phyloP scores from a whole-genome alignment of 2,888 invertebrate genomes.

The Athalia rosae region DNA sequence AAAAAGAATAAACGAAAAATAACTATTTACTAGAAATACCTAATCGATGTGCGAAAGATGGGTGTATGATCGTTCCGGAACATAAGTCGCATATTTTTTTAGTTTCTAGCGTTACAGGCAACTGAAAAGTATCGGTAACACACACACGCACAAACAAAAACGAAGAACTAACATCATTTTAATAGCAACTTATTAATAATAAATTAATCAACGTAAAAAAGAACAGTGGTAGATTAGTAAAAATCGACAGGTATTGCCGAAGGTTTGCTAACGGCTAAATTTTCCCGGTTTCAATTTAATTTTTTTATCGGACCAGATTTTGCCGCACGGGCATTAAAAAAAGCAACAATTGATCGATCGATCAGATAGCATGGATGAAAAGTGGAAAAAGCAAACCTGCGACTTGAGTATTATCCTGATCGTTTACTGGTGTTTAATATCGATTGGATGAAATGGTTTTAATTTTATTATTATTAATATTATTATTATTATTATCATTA shows the following conservation, averaged over 20 bases:
- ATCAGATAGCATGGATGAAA: too few species aligned
- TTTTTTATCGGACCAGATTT: too few species aligned
- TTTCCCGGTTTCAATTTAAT: background rate
- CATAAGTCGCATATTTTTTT: background rate
- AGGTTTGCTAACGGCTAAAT: constrained; percentile 40
- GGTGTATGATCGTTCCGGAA: background rate
- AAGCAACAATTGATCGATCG: too few species aligned
- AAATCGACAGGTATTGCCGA: constrained; percentile 16
- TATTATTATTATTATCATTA: background rate
- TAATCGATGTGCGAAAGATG: background rate
- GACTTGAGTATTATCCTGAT: too few species aligned
- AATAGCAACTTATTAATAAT: constrained; percentile 43
- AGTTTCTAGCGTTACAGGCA: background rate
- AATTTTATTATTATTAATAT: background rate
- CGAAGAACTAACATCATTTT: background rate
- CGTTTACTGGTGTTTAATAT: too few species aligned
- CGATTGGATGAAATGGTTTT: too few species aligned
- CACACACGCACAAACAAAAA: background rate
- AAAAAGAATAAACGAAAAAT: background rate
- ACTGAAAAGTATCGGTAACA: background rate
- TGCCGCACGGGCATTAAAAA: too few species aligned
- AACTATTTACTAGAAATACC: background rate
- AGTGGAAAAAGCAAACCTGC: too few species aligned
- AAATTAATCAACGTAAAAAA: constrained; percentile 49
- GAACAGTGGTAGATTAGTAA: too few species aligned